Base-by-base conservation (phyloP, 2,888 invertebrate genomes). In the Polietes domitor region DNA sequence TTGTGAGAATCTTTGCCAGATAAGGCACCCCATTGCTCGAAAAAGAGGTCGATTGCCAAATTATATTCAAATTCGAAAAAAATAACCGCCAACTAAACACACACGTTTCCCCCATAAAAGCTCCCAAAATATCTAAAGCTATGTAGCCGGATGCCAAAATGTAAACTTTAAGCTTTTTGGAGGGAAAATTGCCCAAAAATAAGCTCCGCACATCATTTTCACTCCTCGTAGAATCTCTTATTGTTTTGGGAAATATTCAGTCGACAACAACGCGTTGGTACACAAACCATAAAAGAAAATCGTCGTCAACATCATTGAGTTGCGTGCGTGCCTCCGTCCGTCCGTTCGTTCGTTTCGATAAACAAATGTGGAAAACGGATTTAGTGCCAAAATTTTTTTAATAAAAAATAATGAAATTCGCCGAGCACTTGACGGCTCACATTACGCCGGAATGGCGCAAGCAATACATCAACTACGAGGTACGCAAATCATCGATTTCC, bases 381-480 rank as follows among this genome's bases (percentile, higher is more conserved):
- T 71, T 53, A 68, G 61, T 77, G 53, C 43, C 72, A 53, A 65
- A 63, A 73, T 43, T 10, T 32, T 28, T 58, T 68, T 28, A 70
- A 26, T 71, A 63, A 47, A 75, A 68, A 81, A 91, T 88, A 87
- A 98, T 97, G 97, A 98, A 97, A 94, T 97, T 98, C 91, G 96
- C 97, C 12, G 97, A 98, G 92, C 97, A 97, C 93, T 93, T 97
- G 85, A 93, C 95, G 50, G 96, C 97, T 50, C 97, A 98, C 90
- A 96, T 98, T 86, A 98, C 97, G 77, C 97, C 97, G 81, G 97
- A 98, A 94, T 97, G 97, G 97, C 94, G 97, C 87, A 97, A 97
- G 91, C 97, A 98, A 91, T 98, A 95, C 86, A 95, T 95, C 89
- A 94, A 94, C 90, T 95, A 95, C 93, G 95, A 95, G 94, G 95